Conservation (phyloP, 2,113 vertebrate genomes). For the Dascyllus trimaculatus region DNA sequence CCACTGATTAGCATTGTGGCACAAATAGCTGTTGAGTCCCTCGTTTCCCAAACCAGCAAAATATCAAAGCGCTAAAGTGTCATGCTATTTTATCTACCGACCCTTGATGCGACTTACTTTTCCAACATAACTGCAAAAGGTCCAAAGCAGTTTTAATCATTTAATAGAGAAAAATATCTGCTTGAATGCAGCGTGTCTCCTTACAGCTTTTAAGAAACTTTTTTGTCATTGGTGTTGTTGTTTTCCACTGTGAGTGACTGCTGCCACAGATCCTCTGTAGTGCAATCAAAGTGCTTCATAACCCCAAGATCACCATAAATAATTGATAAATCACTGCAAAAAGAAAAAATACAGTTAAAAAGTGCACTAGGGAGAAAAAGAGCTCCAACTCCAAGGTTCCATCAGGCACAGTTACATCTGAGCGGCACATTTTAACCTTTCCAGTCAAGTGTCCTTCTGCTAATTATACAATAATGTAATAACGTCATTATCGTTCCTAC, state of each 20-base stretch:
- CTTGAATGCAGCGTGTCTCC: neutral
- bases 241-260: constrained; percentile 8
- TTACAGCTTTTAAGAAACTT: constrained; percentile 16
- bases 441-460: constrained; percentile 18
- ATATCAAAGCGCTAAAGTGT: constrained; percentile 1
- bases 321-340: constrained; percentile 14
- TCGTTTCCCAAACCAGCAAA: constrained; percentile 20
- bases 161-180: neutral
- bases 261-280: constrained; percentile 25
- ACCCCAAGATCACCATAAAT: constrained; percentile 37
- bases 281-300: constrained; percentile 36
- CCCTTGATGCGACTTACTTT: neutral
- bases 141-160: neutral
- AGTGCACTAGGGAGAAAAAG: constrained; percentile 40
- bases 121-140: neutral
- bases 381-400: constrained; percentile 4
- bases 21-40: constrained; percentile 38
- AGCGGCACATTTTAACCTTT: constrained; percentile 24
- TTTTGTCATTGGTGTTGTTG: constrained; percentile 5
- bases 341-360: constrained; percentile 22
- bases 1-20: constrained; percentile 46
- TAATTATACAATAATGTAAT: constrained; percentile 46
- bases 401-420: neutral
- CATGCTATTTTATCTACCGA: constrained; percentile 3
- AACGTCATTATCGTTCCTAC: constrained; percentile 34